Percentiles rank a stretch among this genome's conserved stretches.
Evolutionary conservation across 2,888 invertebrate genomes (phyloP).

Genomic region (Hartigia nigra): DNA sequence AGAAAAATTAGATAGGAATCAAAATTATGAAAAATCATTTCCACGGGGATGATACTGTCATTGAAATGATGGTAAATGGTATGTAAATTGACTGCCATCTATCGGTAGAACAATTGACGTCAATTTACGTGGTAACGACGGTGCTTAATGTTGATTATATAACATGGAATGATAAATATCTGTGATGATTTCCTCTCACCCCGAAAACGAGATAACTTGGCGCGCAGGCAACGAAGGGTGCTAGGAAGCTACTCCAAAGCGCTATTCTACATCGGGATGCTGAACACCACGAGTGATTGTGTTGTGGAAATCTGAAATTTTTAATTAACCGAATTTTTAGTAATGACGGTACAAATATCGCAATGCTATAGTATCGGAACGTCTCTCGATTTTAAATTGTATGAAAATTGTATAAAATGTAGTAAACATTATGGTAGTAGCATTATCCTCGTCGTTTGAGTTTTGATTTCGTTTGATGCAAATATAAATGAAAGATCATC

Average conservation of each 20-base stretch:
- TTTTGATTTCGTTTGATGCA: neutral
- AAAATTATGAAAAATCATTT: neutral
- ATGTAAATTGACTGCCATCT: neutral
- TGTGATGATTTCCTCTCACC: constrained; percentile 33
- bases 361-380: too few relatives aligned
- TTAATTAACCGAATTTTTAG: too few relatives aligned
- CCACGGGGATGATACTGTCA: too few relatives aligned
- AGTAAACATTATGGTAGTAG: too few relatives aligned
- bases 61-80: neutral
- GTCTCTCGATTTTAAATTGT: too few relatives aligned
- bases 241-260: constrained; percentile 79
- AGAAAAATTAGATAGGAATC: neutral
- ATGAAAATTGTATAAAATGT: too few relatives aligned
- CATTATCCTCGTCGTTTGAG: too few relatives aligned
- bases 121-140: neutral
- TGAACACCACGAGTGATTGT: constrained; percentile 80
- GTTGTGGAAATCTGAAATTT: constrained; percentile 78
- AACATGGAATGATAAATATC: neutral
- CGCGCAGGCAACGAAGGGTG: constrained; percentile 83
- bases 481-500: too few relatives aligned
- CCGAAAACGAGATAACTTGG: constrained; percentile 84
- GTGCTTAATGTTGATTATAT: neutral
- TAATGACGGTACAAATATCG: too few relatives aligned
- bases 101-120: neutral
- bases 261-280: constrained; percentile 81